Percentiles rank a stretch among this genome's conserved stretches.
Conservation (phyloP, 2,113 vertebrate species). For the Orycteropus afer region DNA sequence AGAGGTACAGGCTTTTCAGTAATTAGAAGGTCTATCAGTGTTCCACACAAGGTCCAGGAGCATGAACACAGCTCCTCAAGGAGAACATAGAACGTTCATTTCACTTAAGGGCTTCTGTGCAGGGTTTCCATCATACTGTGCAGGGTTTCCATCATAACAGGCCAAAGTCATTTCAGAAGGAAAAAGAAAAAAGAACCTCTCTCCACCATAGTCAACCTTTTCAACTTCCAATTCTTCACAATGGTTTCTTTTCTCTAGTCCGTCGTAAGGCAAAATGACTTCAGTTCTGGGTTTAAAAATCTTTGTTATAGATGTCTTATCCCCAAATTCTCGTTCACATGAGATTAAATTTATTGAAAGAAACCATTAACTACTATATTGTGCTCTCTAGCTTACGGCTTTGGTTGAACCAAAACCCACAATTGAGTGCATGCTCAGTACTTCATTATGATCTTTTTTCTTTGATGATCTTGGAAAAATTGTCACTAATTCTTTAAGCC, state of each 20-base stretch:
- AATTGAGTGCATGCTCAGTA: neutral
- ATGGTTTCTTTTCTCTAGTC: constrained; percentile 23
- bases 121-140: constrained; percentile 1
- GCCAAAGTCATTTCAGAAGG: constrained; percentile 49
- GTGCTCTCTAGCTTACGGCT: neutral
- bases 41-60: neutral
- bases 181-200: neutral
- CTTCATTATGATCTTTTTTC: no score
- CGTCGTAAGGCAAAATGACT: neutral
- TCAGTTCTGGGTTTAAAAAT: constrained; percentile 8
- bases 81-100: neutral
- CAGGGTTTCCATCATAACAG: neutral
- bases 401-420: constrained; percentile 34
- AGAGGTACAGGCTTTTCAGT: neutral
- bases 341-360: constrained; percentile 3
- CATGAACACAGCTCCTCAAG: neutral
- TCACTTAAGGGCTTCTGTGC: neutral
- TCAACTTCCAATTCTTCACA: constrained; percentile 12
- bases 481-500: constrained; percentile 16
- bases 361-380: neutral
- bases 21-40: neutral
- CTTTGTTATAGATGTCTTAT: neutral
- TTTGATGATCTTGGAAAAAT: neutral
- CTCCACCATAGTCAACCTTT: neutral
- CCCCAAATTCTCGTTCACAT: neutral